These are phyloP conservation scores for Aptenodytes forsteri DNA, from an alignment of 2,113 vertebrate genomes.

Conservation along the genomic window DNA sequence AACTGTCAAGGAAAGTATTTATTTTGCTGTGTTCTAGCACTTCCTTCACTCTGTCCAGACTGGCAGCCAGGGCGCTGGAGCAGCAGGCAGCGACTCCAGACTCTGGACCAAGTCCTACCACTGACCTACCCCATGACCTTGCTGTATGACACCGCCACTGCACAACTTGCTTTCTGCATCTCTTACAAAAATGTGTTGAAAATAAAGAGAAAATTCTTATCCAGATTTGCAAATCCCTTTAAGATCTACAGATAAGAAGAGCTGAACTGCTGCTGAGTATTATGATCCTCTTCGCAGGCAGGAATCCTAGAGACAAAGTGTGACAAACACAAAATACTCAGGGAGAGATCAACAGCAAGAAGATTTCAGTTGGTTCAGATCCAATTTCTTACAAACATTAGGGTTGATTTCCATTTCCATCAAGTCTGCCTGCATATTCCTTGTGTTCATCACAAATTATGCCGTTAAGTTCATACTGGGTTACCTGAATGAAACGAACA, in stretches of 20 bases:
- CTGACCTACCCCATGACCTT: neutral
- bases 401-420: neutral
- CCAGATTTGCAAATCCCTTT: neutral
- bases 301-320: neutral
- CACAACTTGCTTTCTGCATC: neutral
- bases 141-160: neutral
- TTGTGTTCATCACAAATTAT: neutral
- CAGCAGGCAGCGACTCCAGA: neutral
- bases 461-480: neutral
- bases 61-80: neutral
- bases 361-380: slow-evolving; percentile 21
- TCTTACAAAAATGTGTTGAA: neutral
- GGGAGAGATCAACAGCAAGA: neutral
- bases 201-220: neutral
- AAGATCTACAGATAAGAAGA: neutral
- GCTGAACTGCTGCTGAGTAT: neutral
- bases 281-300: neutral
- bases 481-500: neutral
- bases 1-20: neutral
- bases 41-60: neutral
- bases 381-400: neutral
- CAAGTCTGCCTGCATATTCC: neutral
- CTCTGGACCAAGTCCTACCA: too few species aligned
- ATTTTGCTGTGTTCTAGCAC: neutral
- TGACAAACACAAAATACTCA: neutral